Evolutionary conservation across 2,113 vertebrate genomes (phyloP).

Genomic region (Brachyhypopomus occidentalis): DNA sequence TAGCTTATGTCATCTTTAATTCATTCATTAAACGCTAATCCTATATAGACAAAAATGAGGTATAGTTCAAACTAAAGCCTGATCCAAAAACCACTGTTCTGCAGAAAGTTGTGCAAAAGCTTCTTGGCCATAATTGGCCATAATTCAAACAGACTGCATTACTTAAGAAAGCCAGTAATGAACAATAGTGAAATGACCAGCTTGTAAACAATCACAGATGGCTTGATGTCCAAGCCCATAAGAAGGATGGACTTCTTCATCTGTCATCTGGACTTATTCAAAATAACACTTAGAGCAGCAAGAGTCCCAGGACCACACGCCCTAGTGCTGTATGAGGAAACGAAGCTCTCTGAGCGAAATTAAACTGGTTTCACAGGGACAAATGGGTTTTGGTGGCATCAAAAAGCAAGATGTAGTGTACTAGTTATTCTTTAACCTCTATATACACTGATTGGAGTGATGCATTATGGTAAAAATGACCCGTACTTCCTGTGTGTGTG

Average conservation of each 20-base stretch:
- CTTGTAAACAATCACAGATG: slow-evolving; percentile 11
- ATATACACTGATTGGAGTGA: not conserved
- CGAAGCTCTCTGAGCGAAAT: slow-evolving; percentile 16
- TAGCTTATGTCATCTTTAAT: too few species aligned
- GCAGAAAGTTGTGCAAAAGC: not conserved
- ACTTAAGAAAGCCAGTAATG: not conserved
- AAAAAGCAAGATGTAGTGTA: not conserved
- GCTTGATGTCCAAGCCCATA: slow-evolving; percentile 12
- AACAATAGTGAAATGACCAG: not conserved
- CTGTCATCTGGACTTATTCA: slow-evolving; percentile 3
- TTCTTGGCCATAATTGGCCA: not conserved
- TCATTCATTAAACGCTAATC: too few species aligned
- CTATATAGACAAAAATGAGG: too few species aligned
- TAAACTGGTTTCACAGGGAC: not conserved
- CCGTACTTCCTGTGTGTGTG: slow-evolving; percentile 30
- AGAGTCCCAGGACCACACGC: not conserved
- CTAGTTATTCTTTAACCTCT: not conserved
- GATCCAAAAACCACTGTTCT: not conserved
- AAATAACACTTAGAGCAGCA: slow-evolving; percentile 14
- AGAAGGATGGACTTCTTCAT: too few species aligned
- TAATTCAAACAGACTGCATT: too few species aligned
- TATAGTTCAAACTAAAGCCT: too few species aligned
- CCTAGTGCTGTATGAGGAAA: slow-evolving; percentile 16
- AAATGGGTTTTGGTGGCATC: not conserved
- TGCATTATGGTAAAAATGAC: slow-evolving; percentile 28